Evolutionary conservation across 1,140 invertebrate genomes (phyloP), one percentile per base, ranked within the genome.

Genomic region (Saxidomus purpurata): DNA sequence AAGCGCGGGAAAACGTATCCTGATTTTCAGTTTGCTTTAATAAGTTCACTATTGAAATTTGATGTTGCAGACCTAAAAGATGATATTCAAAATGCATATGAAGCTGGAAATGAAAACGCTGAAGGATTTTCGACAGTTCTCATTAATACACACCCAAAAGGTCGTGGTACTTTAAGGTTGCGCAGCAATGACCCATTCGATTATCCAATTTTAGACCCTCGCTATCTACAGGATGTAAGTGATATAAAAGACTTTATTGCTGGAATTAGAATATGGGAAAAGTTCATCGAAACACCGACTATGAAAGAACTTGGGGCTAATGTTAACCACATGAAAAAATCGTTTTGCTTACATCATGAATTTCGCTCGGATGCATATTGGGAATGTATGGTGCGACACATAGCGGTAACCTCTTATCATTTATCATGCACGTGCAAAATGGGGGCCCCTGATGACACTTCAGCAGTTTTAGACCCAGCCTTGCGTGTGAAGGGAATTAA

Each of bases 391-490:
- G 28, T 71, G 25, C 40, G 63, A 2, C 63, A 85, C 34, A 0
- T 85, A 25, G 63, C 82, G 0, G 40, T 49, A 11, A 85, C 82
- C 13, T 25, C 17, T 9, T 85, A 85, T 97, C 98, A 0, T 96
- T 97, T 19, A 97, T 98, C 55, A 98, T 98, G 98, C 98, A 98
- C 40, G 98, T 96, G 0, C 98, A 99, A 93, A 98, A 98, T 94
- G 98, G 82, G 82, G 17, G 15, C 61, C 2, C 4, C 3, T 28
- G 22, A 49, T 31, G 81, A 83, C n/a, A 36, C 81, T 13, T 13
- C 19, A 4, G 31, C 61, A 25, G 89, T 83, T 0, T 25, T 83
- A 43, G 81, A 83, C 34, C 59, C 81, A 67, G 19, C 43, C 17
- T 34, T 47, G 19, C n/a, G 63, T 28, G 63, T 85, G n/a, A n/a